These are phyloP conservation scores for Silurus lanzhouensis DNA, from an alignment of 2,797 vertebrate genomes.

Conservation along the genomic window DNA sequence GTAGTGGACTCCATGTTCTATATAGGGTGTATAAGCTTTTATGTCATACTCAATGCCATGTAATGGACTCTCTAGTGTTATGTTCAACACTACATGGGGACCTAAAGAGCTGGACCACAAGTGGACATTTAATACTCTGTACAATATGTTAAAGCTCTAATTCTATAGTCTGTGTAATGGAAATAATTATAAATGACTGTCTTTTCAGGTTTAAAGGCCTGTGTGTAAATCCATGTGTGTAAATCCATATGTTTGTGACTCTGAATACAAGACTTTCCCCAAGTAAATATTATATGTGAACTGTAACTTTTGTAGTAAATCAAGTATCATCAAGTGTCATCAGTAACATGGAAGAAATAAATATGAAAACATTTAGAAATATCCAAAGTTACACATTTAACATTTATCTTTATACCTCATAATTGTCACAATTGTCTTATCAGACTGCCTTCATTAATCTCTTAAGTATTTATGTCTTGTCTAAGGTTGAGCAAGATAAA, in stretches of 20 bases:
- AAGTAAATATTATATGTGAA: neutral
- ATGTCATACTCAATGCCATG: too few relatives aligned
- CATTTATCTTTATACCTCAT: neutral
- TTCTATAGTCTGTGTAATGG: neutral
- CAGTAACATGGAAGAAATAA: too few relatives aligned
- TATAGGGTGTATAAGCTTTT: neutral
- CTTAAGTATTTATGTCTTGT: neutral
- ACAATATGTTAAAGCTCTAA: neutral
- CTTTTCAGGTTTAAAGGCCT: neutral
- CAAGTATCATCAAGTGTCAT: neutral
- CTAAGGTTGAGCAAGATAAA: neutral
- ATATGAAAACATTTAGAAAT: too few relatives aligned
- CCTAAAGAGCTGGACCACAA: neutral
- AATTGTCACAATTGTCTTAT: neutral
- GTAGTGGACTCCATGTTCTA: neutral
- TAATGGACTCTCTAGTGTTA: neutral
- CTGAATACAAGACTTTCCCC: neutral
- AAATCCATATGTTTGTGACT: neutral
- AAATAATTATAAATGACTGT: neutral
- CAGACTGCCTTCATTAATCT: neutral
- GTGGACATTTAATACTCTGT: neutral
- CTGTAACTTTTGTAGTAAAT: neutral
- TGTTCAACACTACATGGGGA: neutral
- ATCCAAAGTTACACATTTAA: neutral
- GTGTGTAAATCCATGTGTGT: too few relatives aligned